A percentile compares a stretch with the other conserved stretches of the same genome.
Evolutionary conservation across 1,140 invertebrate species (phyloP).

Genomic region (Drosophila oshimai): DNA sequence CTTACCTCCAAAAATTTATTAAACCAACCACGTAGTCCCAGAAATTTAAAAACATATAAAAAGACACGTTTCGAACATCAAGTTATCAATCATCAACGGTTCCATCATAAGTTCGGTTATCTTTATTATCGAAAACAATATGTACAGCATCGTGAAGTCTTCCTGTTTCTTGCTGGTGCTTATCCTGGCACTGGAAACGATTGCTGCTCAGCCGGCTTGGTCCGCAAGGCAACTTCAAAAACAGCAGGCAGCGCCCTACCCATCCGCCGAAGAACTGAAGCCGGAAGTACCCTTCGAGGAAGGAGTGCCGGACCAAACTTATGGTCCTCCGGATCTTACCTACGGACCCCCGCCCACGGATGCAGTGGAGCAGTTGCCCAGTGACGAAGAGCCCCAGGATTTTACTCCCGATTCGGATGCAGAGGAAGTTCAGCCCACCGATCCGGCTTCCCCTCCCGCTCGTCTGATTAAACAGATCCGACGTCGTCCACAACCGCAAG

Average conservation of each 20-base stretch:
- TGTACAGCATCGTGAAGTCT: constrained; percentile 7
- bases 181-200: constrained; percentile 9
- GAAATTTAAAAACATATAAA: constrained; percentile 29
- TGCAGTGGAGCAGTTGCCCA: constrained; percentile 41
- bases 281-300: constrained; percentile 45
- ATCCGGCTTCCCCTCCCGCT: constrained; percentile 6
- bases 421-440: constrained; percentile 32
- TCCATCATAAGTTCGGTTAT: background rate
- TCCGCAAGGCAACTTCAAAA: background rate
- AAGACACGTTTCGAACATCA: background rate
- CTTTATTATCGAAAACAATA: background rate
- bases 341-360: constrained; percentile 54
- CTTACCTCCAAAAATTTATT: background rate
- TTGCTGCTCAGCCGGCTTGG: constrained; percentile 8
- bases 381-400: constrained; percentile 32
- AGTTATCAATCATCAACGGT: constrained; percentile 23
- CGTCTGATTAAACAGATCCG: constrained; percentile 4
- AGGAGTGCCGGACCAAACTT: constrained; percentile 45
- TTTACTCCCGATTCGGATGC: constrained; percentile 43
- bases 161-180: background rate
- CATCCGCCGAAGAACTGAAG: constrained; percentile 43
- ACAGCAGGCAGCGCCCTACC: constrained; percentile 30
- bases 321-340: constrained; percentile 45
- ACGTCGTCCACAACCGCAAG: background rate
- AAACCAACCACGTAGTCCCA: constrained; percentile 22